A percentile compares a stretch with the other conserved stretches of the same genome.
phyloP scores from a whole-genome alignment of 2,888 invertebrate genomes.

The Meteorus colon region DNA sequence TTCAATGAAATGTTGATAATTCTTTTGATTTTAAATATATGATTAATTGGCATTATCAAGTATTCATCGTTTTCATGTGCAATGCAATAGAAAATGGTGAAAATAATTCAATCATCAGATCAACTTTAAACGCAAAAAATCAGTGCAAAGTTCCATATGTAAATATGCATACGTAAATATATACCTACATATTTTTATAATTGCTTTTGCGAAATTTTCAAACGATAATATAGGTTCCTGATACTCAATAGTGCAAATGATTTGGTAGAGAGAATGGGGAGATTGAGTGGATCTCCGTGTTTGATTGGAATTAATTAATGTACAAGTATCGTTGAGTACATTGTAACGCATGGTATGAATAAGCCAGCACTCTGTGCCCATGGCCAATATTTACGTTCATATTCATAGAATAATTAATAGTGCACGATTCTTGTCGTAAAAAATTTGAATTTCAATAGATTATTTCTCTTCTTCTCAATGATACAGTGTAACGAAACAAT shows the following conservation, averaged over 20 bases:
- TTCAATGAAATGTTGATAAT: no score
- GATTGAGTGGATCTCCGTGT: constrained; percentile 38
- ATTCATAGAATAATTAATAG: neutral
- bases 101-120: no score
- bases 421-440: neutral
- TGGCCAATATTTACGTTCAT: neutral
- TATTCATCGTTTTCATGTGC: no score
- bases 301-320: constrained; percentile 44
- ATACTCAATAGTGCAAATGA: neutral
- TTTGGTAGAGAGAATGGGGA: neutral
- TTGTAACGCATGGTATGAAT: neutral
- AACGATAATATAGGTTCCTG: neutral
- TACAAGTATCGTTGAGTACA: constrained; percentile 6
- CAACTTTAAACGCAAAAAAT: no score
- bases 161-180: no score
- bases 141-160: no score
- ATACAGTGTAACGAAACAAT: neutral
- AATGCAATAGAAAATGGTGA: no score
- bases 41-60: no score
- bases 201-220: no score
- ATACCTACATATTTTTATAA: no score
- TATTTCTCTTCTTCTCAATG: neutral
- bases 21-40: no score
- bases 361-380: neutral
- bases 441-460: neutral